Evolutionary conservation across 2,113 vertebrate species (phyloP).

Genomic region (Dunckerocampus dactyliophorus): DNA sequence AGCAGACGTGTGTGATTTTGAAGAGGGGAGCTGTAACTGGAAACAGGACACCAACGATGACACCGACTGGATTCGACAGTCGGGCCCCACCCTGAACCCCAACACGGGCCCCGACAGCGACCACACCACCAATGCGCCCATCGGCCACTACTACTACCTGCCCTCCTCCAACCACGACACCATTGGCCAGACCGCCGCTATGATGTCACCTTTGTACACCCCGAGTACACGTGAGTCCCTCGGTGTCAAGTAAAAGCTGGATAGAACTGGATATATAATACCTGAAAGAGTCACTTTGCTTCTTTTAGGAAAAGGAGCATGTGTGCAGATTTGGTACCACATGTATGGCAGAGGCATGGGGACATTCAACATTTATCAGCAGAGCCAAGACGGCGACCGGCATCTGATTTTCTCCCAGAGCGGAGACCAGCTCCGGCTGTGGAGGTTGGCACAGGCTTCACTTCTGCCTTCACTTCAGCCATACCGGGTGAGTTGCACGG

Average conservation of each 20-base stretch:
- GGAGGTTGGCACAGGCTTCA: constrained; percentile 63
- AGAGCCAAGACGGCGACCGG: constrained; percentile 30
- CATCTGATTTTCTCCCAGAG: constrained; percentile 59
- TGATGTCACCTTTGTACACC: constrained; percentile 60
- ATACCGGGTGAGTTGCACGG: constrained; percentile 59
- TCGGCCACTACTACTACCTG: constrained; percentile 65
- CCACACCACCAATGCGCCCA: constrained; percentile 67
- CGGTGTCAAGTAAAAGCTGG: neutral
- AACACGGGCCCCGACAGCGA: constrained; percentile 63
- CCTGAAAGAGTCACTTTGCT: neutral
- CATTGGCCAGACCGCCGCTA: constrained; percentile 50
- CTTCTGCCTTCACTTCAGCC: constrained; percentile 44
- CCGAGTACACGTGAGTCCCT: constrained; percentile 47
- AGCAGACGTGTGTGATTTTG: constrained; percentile 71
- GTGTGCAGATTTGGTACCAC: constrained; percentile 73
- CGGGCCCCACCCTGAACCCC: constrained; percentile 38
- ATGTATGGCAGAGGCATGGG: constrained; percentile 63
- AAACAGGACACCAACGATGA: constrained; percentile 48
- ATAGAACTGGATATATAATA: too few species aligned
- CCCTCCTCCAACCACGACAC: constrained; percentile 36
- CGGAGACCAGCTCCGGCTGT: constrained; percentile 61
- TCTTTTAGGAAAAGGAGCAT: constrained; percentile 51
- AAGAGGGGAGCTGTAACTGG: constrained; percentile 69
- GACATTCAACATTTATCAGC: constrained; percentile 65
- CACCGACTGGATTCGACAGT: constrained; percentile 61